These are phyloP conservation scores for Zosterops hypoxanthus DNA, from an alignment of 2,113 vertebrate genomes.

Conservation along the genomic window DNA sequence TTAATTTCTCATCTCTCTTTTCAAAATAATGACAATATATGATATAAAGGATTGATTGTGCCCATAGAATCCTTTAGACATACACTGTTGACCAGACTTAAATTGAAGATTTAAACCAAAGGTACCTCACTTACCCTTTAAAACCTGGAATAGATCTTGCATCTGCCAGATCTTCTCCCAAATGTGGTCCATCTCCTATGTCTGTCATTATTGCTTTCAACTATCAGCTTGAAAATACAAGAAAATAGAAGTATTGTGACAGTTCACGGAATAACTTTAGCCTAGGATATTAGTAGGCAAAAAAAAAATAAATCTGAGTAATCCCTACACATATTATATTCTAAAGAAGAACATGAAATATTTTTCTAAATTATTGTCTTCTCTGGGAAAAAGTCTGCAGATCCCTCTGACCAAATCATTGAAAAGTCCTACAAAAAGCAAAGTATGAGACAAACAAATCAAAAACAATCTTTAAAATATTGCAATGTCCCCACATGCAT, in stretches of 20 bases:
- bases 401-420: not conserved
- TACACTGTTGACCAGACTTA: not conserved
- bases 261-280: not conserved
- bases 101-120: not conserved
- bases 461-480: not conserved
- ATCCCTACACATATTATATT: not conserved
- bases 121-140: conserved; percentile 58
- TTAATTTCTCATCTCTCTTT: not conserved
- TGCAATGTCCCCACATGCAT: not conserved
- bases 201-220: conserved; percentile 47
- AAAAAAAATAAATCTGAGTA: not conserved
- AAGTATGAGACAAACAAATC: not conserved
- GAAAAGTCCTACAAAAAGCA: not conserved
- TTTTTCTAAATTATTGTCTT: not conserved
- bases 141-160: conserved; percentile 45
- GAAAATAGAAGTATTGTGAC: not conserved
- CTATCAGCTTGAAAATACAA: conserved; percentile 18
- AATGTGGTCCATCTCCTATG: conserved; percentile 28
- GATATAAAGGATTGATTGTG: not conserved
- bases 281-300: not conserved
- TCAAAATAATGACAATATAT: not conserved
- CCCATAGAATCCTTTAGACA: not conserved
- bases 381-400: not conserved
- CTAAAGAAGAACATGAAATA: not conserved
- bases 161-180: conserved; percentile 7